Conservation (phyloP, 1,140 invertebrate genomes). For the Cecropterus lyciades region DNA sequence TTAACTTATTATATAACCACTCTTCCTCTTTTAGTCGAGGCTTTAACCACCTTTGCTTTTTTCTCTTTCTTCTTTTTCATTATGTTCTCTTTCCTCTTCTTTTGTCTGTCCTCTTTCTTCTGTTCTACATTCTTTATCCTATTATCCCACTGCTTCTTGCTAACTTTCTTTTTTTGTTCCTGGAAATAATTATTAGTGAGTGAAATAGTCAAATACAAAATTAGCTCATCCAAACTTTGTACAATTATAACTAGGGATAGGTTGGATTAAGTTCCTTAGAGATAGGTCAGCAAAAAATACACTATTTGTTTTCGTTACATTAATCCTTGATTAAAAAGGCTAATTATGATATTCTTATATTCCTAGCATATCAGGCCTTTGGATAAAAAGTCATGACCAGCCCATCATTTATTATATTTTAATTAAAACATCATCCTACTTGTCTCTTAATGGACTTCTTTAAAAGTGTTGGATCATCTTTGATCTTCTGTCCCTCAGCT, state of each 20-base stretch:
- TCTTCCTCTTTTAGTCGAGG: conserved; percentile 67
- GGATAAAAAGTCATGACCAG: too few species aligned
- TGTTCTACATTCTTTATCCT: conserved; percentile 67
- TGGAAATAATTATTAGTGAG: conserved; percentile 46
- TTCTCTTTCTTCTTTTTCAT: conserved; percentile 77
- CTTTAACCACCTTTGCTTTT: conserved; percentile 71
- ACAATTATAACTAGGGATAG: too few species aligned
- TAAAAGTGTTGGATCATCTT: conserved; percentile 91
- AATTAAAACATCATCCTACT: conserved; percentile 49
- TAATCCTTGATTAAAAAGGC: too few species aligned
- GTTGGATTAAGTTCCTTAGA: too few species aligned
- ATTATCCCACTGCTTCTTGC: conserved; percentile 74
- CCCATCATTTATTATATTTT: too few species aligned
- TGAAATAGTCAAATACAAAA: too few species aligned
- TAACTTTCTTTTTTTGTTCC: conserved; percentile 77
- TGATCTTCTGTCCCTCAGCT: conserved; percentile 92
- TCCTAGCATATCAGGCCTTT: too few species aligned
- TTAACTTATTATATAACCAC: conserved; percentile 71
- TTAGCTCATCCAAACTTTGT: too few species aligned
- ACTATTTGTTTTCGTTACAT: too few species aligned
- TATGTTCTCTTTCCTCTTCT: conserved; percentile 74
- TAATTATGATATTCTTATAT: too few species aligned
- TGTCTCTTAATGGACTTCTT: conserved; percentile 91
- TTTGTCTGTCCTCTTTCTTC: conserved; percentile 70
- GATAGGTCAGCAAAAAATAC: too few species aligned